A percentile compares a stretch with the other conserved stretches of the same genome.
Evolutionary conservation across 2,113 vertebrate genomes (phyloP).

Genomic region (Columba livia): DNA sequence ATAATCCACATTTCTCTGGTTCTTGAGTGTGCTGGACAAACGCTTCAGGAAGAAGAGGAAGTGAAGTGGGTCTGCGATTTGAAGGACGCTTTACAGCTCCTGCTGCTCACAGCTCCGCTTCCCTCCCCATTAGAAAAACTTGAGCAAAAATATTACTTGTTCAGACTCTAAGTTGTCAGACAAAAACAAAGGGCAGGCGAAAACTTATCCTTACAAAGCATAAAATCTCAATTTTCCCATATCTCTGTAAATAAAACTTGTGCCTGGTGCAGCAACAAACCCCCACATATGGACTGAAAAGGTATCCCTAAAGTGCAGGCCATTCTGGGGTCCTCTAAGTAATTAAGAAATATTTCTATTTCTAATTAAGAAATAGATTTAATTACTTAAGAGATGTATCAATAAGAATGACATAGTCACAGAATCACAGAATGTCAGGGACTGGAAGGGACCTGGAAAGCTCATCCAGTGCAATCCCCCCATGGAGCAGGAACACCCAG

Average conservation of each 20-base stretch:
- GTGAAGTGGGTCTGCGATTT: background rate
- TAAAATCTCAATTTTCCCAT: background rate
- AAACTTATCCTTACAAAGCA: background rate
- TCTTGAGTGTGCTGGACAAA: slow-evolving; percentile 16
- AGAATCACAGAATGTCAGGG: too few species aligned
- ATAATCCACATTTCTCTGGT: slow-evolving; percentile 27
- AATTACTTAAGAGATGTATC: background rate
- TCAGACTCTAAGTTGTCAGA: background rate
- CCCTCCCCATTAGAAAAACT: background rate
- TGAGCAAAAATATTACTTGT: background rate
- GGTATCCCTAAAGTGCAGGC: background rate
- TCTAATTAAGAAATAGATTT: too few species aligned
- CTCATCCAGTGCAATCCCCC: too few species aligned
- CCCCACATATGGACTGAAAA: accelerated
- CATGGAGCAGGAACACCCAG: too few species aligned
- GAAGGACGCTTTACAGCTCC: background rate
- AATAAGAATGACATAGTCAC: background rate
- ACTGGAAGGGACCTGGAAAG: too few species aligned
- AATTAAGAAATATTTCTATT: background rate
- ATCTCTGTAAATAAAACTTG: background rate
- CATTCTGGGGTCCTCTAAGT: background rate
- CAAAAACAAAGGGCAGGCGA: background rate
- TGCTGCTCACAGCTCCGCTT: slow-evolving; percentile 8
- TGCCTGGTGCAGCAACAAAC: background rate
- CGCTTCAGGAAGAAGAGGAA: background rate